Evolutionary conservation across 2,797 vertebrate genomes (phyloP).

Genomic region (Arctocebus calabarensis): DNA sequence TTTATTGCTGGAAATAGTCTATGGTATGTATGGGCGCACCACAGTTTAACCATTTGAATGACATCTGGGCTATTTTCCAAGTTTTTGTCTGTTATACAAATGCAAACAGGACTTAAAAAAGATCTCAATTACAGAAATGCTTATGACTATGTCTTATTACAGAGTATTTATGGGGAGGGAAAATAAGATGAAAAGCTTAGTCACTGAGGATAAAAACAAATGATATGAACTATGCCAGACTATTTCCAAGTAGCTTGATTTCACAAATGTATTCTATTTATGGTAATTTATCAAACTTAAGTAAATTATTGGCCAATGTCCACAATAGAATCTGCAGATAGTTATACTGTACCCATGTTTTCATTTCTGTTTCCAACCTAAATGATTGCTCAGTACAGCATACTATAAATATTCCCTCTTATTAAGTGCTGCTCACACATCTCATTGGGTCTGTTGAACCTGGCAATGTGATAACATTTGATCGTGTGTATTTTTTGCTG

Average conservation of each 20-base stretch:
- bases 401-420: neutral
- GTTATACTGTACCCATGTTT: neutral
- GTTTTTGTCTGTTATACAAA: neutral
- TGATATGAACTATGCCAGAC: neutral
- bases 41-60: neutral
- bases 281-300: slow-evolving; percentile 52
- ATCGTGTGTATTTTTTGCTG: slow-evolving; percentile 49
- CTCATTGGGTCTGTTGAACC: slow-evolving; percentile 54
- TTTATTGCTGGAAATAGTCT: neutral
- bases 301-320: slow-evolving; percentile 23
- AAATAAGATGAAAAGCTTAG: slow-evolving; percentile 30
- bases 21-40: neutral
- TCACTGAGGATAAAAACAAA: slow-evolving; percentile 41
- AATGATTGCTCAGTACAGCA: neutral
- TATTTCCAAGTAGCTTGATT: slow-evolving; percentile 11
- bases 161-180: neutral
- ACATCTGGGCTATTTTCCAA: neutral
- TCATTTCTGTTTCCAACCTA: slow-evolving; percentile 12
- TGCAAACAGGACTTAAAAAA: neutral
- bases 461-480: slow-evolving; percentile 28
- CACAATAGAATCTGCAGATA: neutral
- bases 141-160: slow-evolving; percentile 58
- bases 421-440: slow-evolving; percentile 2
- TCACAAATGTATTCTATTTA: neutral
- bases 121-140: neutral